Base-by-base conservation (phyloP, 2,888 invertebrate species). In the Itoplectis maculator region DNA sequence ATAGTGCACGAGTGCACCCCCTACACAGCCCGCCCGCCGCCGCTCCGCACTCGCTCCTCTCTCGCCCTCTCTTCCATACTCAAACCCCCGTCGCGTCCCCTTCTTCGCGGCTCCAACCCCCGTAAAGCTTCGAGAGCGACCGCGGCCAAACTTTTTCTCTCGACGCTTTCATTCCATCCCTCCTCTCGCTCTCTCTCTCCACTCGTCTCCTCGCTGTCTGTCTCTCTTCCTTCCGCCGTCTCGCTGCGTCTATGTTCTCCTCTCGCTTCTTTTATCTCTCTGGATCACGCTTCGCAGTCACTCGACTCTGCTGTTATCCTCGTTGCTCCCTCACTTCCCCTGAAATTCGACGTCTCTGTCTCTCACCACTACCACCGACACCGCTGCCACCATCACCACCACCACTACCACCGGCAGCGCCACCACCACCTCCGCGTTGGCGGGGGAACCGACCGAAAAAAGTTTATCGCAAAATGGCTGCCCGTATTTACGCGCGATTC, bases 401-500 rank as follows among this genome's bases (percentile, higher is more conserved):
- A 75, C 87, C 66, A 29, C 29, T 5, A 29, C 29, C 29, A 5
- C 29, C 29, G 5, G 3, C 29, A 29, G 29, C 29, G 5, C 3
- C 42, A 54, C 54, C 29, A 35, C 54, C 66, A 20, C 66, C 86
- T 73, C 87, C 66, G 54, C 85, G 75, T 13, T 11, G 56, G 13
- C 1, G 42, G 63, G 63, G 81, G 79, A 76, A 68, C 75, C 85
- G 84, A 84, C 86, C 88, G 86, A 87, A 88, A 90, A 90, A 90
- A 90, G 89, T 90, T 90, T 89, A 90, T 90, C 90, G 89, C 90
- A 90, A 91, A 91, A 92, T 92, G 92, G 92, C 91, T 91, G 92
- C 92, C 92, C 89, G 92, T 92, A 92, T 92, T 92, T 92, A 92
- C 92, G 92, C 91, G 92, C 89, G 90, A 91, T 91, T 91, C 91